These are phyloP conservation scores for Tetrapedia diversipes DNA, from an alignment of 2,888 invertebrate genomes.

Conservation along the genomic window DNA sequence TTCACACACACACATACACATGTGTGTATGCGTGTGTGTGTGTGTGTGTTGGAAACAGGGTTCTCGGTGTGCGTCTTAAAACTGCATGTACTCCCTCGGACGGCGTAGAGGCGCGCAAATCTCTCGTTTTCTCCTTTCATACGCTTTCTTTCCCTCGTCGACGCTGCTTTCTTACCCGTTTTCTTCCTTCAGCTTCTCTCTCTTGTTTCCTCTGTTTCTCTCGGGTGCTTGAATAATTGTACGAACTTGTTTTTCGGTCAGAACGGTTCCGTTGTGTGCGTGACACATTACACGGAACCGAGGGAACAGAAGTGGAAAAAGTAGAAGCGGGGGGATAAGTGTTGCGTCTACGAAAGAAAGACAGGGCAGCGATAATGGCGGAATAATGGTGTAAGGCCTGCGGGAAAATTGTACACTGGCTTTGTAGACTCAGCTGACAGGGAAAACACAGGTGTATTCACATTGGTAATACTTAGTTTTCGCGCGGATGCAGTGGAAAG, in stretches of 20 bases:
- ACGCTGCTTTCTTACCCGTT: slow-evolving; percentile 18
- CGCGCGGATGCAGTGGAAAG: no score
- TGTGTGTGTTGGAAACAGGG: slow-evolving; percentile 69
- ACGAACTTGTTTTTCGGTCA: slow-evolving; percentile 66
- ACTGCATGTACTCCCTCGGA: slow-evolving; percentile 68
- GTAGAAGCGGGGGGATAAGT: neutral
- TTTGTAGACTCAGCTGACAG: slow-evolving; percentile 37
- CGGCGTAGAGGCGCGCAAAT: slow-evolving; percentile 56
- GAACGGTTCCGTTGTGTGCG: slow-evolving; percentile 37
- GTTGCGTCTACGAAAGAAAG: neutral
- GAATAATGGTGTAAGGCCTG: slow-evolving; percentile 70
- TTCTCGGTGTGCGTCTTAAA: slow-evolving; percentile 71
- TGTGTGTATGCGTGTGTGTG: no score
- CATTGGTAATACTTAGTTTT: no score
- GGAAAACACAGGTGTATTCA: slow-evolving; percentile 63
- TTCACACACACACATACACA: no score
- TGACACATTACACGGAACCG: no score
- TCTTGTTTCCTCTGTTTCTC: slow-evolving; percentile 35
- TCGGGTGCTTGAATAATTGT: no score
- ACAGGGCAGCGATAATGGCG: slow-evolving; percentile 6
- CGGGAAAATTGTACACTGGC: slow-evolving; percentile 61
- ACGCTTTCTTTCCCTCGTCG: slow-evolving; percentile 44
- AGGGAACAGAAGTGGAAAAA: no score
- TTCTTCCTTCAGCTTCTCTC: slow-evolving; percentile 24
- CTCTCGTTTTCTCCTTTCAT: slow-evolving; percentile 46